Evolutionary conservation across 2,113 vertebrate species (phyloP).

Genomic region (Meleagris gallopavo): DNA sequence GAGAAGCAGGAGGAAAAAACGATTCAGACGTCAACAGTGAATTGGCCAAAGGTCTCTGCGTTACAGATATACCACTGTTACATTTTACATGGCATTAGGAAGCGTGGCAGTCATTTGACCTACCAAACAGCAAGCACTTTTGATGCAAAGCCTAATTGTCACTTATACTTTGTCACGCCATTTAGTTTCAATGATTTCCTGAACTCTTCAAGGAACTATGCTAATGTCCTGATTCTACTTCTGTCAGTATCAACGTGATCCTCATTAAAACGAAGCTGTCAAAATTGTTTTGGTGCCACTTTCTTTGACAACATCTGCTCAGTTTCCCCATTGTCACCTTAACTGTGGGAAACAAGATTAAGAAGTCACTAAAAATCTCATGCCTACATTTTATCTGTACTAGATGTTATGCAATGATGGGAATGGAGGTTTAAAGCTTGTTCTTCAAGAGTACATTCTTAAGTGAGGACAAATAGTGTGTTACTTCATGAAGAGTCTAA

Average conservation of each 20-base stretch:
- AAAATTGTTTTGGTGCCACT: conserved; percentile 37
- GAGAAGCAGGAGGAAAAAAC: conserved; percentile 59
- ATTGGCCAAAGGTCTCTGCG: conserved; percentile 46
- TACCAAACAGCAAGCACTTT: conserved; percentile 72
- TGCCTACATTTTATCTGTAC: neutral
- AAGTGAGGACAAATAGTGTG: neutral
- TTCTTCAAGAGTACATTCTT: neutral
- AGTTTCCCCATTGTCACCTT: conserved; percentile 31
- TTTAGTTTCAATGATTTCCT: conserved; percentile 70
- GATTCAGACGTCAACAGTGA: conserved; percentile 52
- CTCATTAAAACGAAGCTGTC: conserved; percentile 51
- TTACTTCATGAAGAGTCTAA: neutral
- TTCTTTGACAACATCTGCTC: conserved; percentile 49
- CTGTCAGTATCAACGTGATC: conserved; percentile 42
- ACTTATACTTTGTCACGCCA: conserved; percentile 71
- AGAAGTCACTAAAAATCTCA: neutral
- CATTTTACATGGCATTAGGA: conserved; percentile 63
- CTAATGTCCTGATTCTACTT: conserved; percentile 49
- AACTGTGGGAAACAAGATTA: conserved; percentile 18
- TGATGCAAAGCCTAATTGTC: conserved; percentile 74
- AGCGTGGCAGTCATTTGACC: conserved; percentile 78
- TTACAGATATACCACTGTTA: conserved; percentile 72
- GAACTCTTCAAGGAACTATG: conserved; percentile 55
- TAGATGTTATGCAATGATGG: neutral
- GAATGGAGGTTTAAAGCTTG: neutral